Evolutionary conservation across 2,797 vertebrate genomes (phyloP).

Genomic region (Pterois miles): DNA sequence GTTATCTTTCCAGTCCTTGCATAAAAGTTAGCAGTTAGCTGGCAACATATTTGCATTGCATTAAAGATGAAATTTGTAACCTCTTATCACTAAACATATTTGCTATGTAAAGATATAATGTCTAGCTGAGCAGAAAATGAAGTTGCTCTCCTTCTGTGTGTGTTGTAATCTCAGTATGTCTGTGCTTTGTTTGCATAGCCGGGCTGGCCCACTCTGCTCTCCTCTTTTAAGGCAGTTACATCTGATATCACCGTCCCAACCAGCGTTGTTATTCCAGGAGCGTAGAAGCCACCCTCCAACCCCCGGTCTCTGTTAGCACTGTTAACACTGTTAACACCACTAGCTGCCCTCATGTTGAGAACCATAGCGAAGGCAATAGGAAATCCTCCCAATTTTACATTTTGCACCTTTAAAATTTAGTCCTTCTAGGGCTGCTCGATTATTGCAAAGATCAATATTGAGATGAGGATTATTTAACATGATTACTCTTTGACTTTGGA

Average conservation of each 20-base stretch:
- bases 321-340: not conserved
- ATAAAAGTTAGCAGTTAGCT: not conserved
- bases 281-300: not conserved
- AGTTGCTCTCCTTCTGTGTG: not conserved
- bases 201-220: not conserved
- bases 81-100: not conserved
- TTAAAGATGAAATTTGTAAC: not conserved
- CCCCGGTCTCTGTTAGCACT: too few relatives aligned
- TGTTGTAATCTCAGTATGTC: not conserved
- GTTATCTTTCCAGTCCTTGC: not conserved
- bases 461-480: too few relatives aligned
- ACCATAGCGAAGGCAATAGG: too few relatives aligned
- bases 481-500: too few relatives aligned
- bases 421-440: too few relatives aligned
- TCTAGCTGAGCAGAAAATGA: not conserved
- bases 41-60: not conserved
- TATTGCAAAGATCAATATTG: too few relatives aligned
- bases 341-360: not conserved
- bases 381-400: not conserved
- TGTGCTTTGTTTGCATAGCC: not conserved
- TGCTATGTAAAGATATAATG: not conserved
- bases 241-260: not conserved
- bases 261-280: not conserved
- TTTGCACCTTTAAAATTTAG: not conserved
- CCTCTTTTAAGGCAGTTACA: not conserved